A percentile compares a stretch with the other conserved stretches of the same genome.
These are phyloP conservation scores for Anagyrus pseudococci DNA, from an alignment of 2,888 invertebrate species.

Conservation along the genomic window DNA sequence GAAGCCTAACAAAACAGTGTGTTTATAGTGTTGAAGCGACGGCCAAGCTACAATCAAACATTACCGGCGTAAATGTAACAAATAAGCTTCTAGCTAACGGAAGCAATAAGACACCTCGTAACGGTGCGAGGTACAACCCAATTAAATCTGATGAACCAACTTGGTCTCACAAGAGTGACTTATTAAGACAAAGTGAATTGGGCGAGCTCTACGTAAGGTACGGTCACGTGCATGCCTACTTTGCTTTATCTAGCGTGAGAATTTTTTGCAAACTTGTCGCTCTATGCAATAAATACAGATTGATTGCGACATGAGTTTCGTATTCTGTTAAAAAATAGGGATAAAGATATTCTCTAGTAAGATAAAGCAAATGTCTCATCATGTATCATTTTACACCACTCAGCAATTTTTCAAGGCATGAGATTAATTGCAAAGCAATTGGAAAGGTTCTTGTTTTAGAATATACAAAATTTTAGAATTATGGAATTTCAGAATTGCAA, in stretches of 20 bases:
- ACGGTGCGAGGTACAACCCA: slow-evolving; percentile 52
- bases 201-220: slow-evolving; percentile 62
- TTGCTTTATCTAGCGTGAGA: slow-evolving; percentile 33
- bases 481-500: too few relatives aligned
- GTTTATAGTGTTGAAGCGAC: slow-evolving; percentile 59
- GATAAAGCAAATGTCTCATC: not conserved
- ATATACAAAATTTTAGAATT: not conserved
- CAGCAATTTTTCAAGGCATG: slow-evolving; percentile 19
- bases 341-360: slow-evolving; percentile 21
- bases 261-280: slow-evolving; percentile 11
- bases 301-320: not conserved
- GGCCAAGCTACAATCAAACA: slow-evolving; percentile 55
- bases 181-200: slow-evolving; percentile 61
- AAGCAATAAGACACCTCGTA: slow-evolving; percentile 56
- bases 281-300: too few relatives aligned
- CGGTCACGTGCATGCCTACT: slow-evolving; percentile 54
- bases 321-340: not conserved
- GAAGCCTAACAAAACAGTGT: slow-evolving; percentile 53
- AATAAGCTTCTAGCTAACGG: slow-evolving; percentile 58
- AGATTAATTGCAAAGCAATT: not conserved
- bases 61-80: slow-evolving; percentile 57
- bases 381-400: slow-evolving; percentile 20
- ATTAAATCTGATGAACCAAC: slow-evolving; percentile 52
- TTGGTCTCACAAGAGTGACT: slow-evolving; percentile 58
- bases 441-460: not conserved